These are phyloP conservation scores for Sorex fumeus DNA, from an alignment of 2,113 vertebrate genomes.

Conservation along the genomic window DNA sequence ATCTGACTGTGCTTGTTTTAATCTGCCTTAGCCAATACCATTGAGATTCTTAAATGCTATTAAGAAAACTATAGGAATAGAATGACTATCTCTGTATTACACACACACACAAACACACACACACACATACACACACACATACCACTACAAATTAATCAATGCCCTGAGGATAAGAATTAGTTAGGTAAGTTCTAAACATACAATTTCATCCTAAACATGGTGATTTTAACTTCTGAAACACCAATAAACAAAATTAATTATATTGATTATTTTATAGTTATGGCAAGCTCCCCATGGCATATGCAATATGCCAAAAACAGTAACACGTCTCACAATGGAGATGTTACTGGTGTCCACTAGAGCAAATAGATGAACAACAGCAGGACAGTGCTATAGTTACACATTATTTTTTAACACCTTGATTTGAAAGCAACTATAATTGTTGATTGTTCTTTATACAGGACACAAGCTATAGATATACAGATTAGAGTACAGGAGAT, in stretches of 20 bases:
- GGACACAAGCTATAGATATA: not conserved
- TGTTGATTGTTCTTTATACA: not conserved
- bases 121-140: too few relatives aligned
- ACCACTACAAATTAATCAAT: not conserved
- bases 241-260: not conserved
- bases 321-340: too few relatives aligned
- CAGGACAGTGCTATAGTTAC: too few relatives aligned
- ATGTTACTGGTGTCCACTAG: too few relatives aligned
- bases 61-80: not conserved
- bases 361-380: too few relatives aligned
- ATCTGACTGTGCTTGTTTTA: not conserved
- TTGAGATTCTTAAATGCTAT: not conserved
- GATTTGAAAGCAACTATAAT: not conserved
- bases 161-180: not conserved
- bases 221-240: constrained; percentile 19
- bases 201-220: not conserved
- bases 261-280: not conserved
- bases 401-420: not conserved
- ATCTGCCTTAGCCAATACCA: not conserved
- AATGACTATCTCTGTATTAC: not conserved
- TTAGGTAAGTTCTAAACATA: not conserved
- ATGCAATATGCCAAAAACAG: too few relatives aligned
- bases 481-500: not conserved
- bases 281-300: too few relatives aligned
- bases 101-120: too few relatives aligned